A percentile compares a stretch with the other conserved stretches of the same genome.
These are phyloP conservation scores for Myripristis jacobus DNA, from an alignment of 2,797 vertebrate genomes.

Conservation along the genomic window DNA sequence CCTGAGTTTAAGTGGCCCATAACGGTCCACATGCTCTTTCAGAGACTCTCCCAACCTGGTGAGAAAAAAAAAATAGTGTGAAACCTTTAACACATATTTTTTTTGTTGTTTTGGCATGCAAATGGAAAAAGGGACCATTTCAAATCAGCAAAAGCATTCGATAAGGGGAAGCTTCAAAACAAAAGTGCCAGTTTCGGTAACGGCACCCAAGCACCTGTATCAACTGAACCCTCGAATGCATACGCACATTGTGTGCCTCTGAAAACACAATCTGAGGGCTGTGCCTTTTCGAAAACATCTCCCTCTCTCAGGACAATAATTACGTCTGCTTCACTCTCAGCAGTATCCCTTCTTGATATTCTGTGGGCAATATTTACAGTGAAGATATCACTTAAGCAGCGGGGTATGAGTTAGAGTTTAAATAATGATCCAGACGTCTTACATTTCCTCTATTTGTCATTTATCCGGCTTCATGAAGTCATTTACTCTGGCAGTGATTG, in stretches of 20 bases:
- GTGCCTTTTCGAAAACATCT: conserved; percentile 39
- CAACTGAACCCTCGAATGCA: neutral
- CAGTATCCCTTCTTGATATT: conserved; percentile 60
- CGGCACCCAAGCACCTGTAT: neutral
- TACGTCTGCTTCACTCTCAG: conserved; percentile 24
- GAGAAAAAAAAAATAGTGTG: too few relatives aligned
- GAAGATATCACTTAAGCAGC: conserved; percentile 61
- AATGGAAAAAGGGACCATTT: too few relatives aligned
- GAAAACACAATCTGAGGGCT: too few relatives aligned
- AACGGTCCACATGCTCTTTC: too few relatives aligned
- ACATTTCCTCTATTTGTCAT: conserved; percentile 60
- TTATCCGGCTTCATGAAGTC: conserved; percentile 57
- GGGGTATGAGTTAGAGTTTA: conserved; percentile 62
- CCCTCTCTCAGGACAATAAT: conserved; percentile 39
- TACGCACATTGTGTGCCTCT: conserved; percentile 2
- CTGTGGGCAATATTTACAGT: conserved; percentile 58
- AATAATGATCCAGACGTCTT: conserved; percentile 66
- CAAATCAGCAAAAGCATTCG: too few relatives aligned
- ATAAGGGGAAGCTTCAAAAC: neutral
- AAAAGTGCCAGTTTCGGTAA: neutral
- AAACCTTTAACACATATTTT: too few relatives aligned
- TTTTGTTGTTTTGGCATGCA: too few relatives aligned
- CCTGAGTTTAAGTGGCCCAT: too few relatives aligned
- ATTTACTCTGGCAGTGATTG: conserved; percentile 51
- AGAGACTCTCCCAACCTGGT: too few relatives aligned